A percentile compares a stretch with the other conserved stretches of the same genome.
phyloP scores from a whole-genome alignment of 2,888 invertebrate genomes.

The Disparrhopalites patrizii region DNA sequence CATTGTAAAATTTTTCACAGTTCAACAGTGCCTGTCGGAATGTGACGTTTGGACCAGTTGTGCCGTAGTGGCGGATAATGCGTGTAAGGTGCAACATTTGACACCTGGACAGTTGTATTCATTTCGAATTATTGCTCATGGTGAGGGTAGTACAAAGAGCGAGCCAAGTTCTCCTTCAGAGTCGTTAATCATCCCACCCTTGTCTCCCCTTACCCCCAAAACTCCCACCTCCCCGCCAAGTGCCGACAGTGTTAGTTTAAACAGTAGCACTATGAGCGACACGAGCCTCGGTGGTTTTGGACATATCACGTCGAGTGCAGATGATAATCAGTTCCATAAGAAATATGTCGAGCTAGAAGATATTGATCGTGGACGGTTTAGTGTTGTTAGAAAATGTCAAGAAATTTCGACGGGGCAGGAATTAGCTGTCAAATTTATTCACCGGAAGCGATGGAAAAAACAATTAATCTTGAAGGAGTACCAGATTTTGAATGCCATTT shows the following conservation, averaged over 20 bases:
- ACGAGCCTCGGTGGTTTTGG: background rate
- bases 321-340: constrained; percentile 39
- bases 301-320: background rate
- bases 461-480: constrained; percentile 69
- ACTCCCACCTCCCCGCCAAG: constrained; percentile 11
- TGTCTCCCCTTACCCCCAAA: constrained; percentile 30
- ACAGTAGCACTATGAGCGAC: background rate
- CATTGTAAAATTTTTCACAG: constrained; percentile 46
- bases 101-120: constrained; percentile 44
- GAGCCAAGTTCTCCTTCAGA: constrained; percentile 55
- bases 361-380: constrained; percentile 68
- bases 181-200: constrained; percentile 60
- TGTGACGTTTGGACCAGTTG: constrained; percentile 46
- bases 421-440: constrained; percentile 71
- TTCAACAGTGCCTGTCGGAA: constrained; percentile 42
- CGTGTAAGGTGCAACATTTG: constrained; percentile 44
- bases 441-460: constrained; percentile 60
- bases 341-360: constrained; percentile 64
- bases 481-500: constrained; percentile 63
- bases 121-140: constrained; percentile 46
- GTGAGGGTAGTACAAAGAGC: constrained; percentile 57
- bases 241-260: constrained; percentile 2
- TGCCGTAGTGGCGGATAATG: constrained; percentile 42
- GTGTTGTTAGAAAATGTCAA: constrained; percentile 66
- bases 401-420: constrained; percentile 72